These are phyloP conservation scores for Stenolophus ochropezus DNA, from an alignment of 2,888 invertebrate genomes.

Conservation along the genomic window DNA sequence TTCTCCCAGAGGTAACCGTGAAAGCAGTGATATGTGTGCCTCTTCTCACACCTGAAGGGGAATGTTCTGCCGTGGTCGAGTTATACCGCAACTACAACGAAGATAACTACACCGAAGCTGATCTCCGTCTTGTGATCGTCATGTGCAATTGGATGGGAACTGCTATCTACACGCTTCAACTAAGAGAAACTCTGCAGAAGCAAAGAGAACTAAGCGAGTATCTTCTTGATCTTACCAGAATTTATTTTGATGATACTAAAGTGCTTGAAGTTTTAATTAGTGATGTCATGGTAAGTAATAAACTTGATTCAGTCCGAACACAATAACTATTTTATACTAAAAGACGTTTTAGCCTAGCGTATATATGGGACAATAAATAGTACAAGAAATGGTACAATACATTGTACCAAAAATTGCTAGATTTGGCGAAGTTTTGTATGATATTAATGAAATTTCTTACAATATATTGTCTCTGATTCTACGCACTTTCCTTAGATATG, in stretches of 20 bases:
- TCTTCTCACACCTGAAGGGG: constrained; percentile 76
- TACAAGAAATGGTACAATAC: no score
- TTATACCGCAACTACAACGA: constrained; percentile 73
- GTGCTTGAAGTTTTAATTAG: constrained; percentile 77
- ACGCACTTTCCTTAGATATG: no score
- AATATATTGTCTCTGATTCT: no score
- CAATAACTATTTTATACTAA: not conserved
- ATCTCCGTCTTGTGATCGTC: constrained; percentile 70
- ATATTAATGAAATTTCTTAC: no score
- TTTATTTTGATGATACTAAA: constrained; percentile 76
- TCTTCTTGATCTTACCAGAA: constrained; percentile 70
- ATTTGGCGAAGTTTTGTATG: no score
- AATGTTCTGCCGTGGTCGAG: constrained; percentile 78
- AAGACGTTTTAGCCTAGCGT: not conserved
- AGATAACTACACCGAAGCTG: constrained; percentile 68
- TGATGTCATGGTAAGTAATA: constrained; percentile 76
- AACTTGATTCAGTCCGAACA: no score
- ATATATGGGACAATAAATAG: no score
- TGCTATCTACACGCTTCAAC: constrained; percentile 71
- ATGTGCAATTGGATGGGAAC: constrained; percentile 72
- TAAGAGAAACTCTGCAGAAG: constrained; percentile 69
- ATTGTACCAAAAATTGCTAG: no score
- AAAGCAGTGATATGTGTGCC: constrained; percentile 78
- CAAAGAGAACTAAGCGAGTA: constrained; percentile 72
- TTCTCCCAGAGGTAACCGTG: constrained; percentile 72